Base-by-base conservation (phyloP, 2,888 invertebrate species). In the Eristalis tenax region DNA sequence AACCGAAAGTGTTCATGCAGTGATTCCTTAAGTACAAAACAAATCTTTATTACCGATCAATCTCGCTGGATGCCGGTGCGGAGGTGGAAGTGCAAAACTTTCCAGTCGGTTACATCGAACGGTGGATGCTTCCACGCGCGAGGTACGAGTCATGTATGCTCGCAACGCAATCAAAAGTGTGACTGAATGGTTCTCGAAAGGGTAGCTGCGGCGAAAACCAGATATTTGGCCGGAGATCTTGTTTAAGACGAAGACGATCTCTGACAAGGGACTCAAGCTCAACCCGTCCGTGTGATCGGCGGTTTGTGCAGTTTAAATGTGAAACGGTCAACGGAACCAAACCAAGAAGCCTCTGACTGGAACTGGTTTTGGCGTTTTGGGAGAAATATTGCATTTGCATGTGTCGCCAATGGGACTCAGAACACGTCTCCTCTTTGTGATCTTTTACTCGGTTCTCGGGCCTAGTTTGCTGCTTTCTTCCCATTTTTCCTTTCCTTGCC, bases 21-120 rank as follows among this genome's bases (percentile, higher is more conserved):
- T 35, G 38, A 26, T 65, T 75, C 57, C 56, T 56, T 50, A 50
- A 13, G 65, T 75, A 56, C 65, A 57, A 28, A 23, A 57, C 74
- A 73, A 73, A 35, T 43, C n/a, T 82, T 76, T 66, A 76, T 74
- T 76, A 59, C 59, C 35, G 69, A 81, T 81, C 18, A 50, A 69
- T 56, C 63, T 74, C 50, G 63, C 57, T 63, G 50, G 56, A 10
- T 59, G 15, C 0, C 18, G 43, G 43, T 26, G 43, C 5, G 4
- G 43, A 6, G n/a, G 4, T 5, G 18, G 8, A 50, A 18, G 6
- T 18, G 5, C 5, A 50, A 2, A 50, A 50, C 50, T 50, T 50
- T 50, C 50, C 50, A 5, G 50, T 18, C 5, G 1, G 18, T 50
- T 50, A 50, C 50, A 50, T 50, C 18, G 50, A 50, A 18, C 18